Evolutionary conservation across 2,113 vertebrate species (phyloP).

Genomic region (Ammospiza nelsoni): DNA sequence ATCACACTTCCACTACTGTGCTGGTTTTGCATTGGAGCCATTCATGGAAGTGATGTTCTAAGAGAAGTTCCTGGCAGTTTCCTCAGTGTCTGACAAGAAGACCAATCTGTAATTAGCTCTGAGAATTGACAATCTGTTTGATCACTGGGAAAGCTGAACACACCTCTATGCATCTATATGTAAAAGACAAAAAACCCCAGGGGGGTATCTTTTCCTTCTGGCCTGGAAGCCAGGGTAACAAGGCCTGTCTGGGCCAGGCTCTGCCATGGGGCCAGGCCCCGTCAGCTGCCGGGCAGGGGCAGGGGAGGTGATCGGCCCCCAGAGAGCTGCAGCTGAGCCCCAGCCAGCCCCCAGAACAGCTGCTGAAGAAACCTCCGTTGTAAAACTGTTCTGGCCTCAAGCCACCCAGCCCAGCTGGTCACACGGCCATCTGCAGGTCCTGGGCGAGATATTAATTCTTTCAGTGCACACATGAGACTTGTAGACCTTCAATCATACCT

Average conservation of each 20-base stretch:
- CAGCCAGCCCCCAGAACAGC: accelerated
- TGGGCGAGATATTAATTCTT: background rate
- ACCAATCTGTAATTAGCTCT: background rate
- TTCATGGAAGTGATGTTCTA: background rate
- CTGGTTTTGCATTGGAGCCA: background rate
- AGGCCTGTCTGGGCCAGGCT: background rate
- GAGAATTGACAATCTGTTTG: background rate
- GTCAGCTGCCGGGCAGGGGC: background rate
- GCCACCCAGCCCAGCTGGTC: background rate
- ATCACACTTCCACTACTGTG: background rate
- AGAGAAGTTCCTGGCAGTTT: background rate
- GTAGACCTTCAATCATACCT: background rate
- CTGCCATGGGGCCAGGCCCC: background rate
- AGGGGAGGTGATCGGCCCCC: background rate
- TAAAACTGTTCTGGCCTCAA: background rate
- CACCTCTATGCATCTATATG: background rate
- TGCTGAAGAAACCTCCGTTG: background rate
- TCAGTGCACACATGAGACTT: background rate
- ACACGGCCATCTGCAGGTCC: background rate
- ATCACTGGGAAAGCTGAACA: background rate
- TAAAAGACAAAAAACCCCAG: background rate
- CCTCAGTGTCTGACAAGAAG: background rate
- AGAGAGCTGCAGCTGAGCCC: background rate
- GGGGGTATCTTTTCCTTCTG: background rate
- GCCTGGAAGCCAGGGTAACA: background rate